Percentiles rank a stretch among this genome's conserved stretches.
phyloP scores from a whole-genome alignment of 2,113 vertebrate genomes.

The Hippocampus barbouri region DNA sequence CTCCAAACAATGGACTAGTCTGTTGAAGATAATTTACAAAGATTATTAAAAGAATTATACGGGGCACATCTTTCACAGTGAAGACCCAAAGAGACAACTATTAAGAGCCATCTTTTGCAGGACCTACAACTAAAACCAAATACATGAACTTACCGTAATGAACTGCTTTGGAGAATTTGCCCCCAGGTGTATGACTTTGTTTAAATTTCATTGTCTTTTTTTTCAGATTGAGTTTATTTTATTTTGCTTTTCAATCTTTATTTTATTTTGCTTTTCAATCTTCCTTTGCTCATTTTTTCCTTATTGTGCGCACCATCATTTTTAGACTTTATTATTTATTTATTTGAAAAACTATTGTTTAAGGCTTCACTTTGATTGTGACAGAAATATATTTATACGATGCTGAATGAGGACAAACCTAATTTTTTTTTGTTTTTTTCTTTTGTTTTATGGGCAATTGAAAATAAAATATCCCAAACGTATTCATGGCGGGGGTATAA shows the following conservation, averaged over 20 bases:
- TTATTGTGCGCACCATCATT: constrained; percentile 70
- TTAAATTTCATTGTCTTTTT: constrained; percentile 30
- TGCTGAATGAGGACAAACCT: constrained; percentile 53
- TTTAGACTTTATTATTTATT: constrained; percentile 68
- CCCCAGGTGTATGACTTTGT: constrained; percentile 25
- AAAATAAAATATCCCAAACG: constrained; percentile 53
- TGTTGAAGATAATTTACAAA: constrained; percentile 39
- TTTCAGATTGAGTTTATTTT: constrained; percentile 5
- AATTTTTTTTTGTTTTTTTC: constrained; percentile 34
- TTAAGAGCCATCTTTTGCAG: constrained; percentile 34
- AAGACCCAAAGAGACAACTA: constrained; percentile 64
- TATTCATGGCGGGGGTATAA: constrained; percentile 37
- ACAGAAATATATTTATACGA: constrained; percentile 71
- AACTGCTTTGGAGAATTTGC: constrained; percentile 24
- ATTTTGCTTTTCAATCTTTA: constrained; percentile 67
- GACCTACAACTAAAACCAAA: constrained; percentile 69
- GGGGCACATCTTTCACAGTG: constrained; percentile 41
- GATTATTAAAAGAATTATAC: constrained; percentile 32
- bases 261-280: constrained; percentile 59
- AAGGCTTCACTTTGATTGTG: constrained; percentile 54
- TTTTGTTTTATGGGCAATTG: constrained; percentile 25
- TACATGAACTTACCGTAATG: constrained; percentile 33
- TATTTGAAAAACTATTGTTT: constrained; percentile 56
- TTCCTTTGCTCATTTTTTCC: constrained; percentile 68
- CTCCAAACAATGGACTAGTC: constrained; percentile 34